Conservation (phyloP, 2,797 vertebrate species). For the Cyprinella venusta region DNA sequence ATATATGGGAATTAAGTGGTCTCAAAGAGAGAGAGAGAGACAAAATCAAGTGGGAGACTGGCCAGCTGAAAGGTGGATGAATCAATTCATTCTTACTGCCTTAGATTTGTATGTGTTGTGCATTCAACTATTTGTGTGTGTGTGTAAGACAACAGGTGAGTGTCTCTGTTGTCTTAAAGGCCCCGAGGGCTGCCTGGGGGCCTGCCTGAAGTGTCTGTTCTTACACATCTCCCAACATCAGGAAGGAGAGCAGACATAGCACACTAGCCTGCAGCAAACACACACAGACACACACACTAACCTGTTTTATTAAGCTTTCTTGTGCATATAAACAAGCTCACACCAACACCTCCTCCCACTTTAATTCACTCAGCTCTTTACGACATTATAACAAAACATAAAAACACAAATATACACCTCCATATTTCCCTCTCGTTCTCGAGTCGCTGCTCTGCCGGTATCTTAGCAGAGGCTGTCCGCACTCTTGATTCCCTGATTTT, state of each 20-base stretch:
- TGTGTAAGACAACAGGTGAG: slow-evolving; percentile 53
- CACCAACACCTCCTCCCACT: slow-evolving; percentile 36
- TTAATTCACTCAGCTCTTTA: slow-evolving; percentile 34
- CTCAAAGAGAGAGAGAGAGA: slow-evolving; percentile 49
- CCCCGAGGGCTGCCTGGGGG: slow-evolving; percentile 77
- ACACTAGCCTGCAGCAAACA: slow-evolving; percentile 70
- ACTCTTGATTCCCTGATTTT: slow-evolving; percentile 65
- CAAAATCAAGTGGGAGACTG: neutral
- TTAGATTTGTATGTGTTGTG: slow-evolving; percentile 29
- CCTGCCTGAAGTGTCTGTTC: slow-evolving; percentile 78
- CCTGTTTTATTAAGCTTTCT: slow-evolving; percentile 47
- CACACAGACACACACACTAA: slow-evolving; percentile 43
- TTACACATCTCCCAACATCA: slow-evolving; percentile 76
- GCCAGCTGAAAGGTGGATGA: slow-evolving; percentile 40
- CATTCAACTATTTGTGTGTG: neutral
- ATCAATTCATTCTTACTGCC: slow-evolving; percentile 47
- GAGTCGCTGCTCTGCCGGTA: neutral
- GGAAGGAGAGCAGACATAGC: slow-evolving; percentile 65
- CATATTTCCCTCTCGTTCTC: neutral
- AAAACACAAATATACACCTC: slow-evolving; percentile 35
- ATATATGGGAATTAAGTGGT: slow-evolving; percentile 60
- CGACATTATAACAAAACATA: slow-evolving; percentile 41
- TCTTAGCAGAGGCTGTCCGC: slow-evolving; percentile 12
- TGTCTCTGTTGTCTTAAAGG: slow-evolving; percentile 65
- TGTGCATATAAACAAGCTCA: slow-evolving; percentile 34